These are phyloP conservation scores for Crotophaga sulcirostris DNA, from an alignment of 2,113 vertebrate genomes.

Conservation along the genomic window DNA sequence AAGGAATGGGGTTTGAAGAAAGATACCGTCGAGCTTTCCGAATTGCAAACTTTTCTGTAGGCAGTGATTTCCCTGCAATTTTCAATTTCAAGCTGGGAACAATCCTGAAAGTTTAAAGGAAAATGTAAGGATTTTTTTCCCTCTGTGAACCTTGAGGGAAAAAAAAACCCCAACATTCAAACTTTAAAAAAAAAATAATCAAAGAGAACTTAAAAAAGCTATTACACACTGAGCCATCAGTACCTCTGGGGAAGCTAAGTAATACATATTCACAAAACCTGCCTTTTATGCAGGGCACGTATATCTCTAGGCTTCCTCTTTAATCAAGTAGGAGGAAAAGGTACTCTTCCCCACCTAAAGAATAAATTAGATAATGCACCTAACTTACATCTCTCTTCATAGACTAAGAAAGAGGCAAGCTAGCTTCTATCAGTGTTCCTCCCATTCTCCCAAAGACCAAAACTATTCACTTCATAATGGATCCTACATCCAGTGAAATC, in stretches of 20 bases:
- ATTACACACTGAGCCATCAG: neutral
- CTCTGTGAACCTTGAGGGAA: neutral
- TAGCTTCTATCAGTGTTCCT: neutral
- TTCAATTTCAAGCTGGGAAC: conserved; percentile 94
- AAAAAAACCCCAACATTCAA: neutral
- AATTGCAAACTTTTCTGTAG: conserved; percentile 98
- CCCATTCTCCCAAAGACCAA: neutral
- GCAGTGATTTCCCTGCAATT: conserved; percentile 97
- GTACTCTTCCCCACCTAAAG: conserved; percentile 1
- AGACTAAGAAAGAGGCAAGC: neutral
- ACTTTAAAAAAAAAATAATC: neutral
- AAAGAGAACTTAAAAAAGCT: neutral
- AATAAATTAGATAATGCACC: neutral
- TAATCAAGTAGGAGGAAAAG: conserved; percentile 31
- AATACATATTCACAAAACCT: conserved; percentile 4
- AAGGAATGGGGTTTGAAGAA: conserved; percentile 80
- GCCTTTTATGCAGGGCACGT: conserved; percentile 1
- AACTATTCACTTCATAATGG: neutral
- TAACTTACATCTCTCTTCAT: neutral
- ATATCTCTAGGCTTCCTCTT: neutral
- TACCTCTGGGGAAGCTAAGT: neutral
- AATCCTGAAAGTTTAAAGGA: conserved; percentile 77
- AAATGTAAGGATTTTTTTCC: neutral
- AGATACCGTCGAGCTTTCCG: conserved; percentile 93
- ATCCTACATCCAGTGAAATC: neutral